A percentile compares a stretch with the other conserved stretches of the same genome.
These are phyloP conservation scores for Danio rerio DNA, from an alignment of 2,113 vertebrate species.

Conservation along the genomic window GRCz12tu NC_133181.1:49131501-49132000, in stretches of 20 bases:
- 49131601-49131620: not conserved
- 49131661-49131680: not conserved
- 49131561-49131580: slow-evolving; percentile 7
- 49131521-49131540: slow-evolving; percentile 12
- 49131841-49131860: slow-evolving; percentile 6
- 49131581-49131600: not conserved
- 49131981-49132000: not conserved
- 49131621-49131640: slow-evolving; percentile 12
- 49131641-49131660: not conserved
- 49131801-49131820: not conserved
- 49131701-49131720: slow-evolving; percentile 43
- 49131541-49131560: not conserved
- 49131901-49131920: not conserved
- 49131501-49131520: not conserved
- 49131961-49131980: not conserved
- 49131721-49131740: slow-evolving; percentile 1
- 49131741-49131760: slow-evolving; percentile 7
- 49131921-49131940: not conserved
- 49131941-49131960: slow-evolving; percentile 10
- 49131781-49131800: slow-evolving; percentile 29
- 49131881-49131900: not conserved
- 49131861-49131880: slow-evolving; percentile 1
- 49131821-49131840: not conserved
- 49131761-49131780: not conserved
- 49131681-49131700: not conserved